Conservation (phyloP, 2,797 vertebrate genomes). For the Botia kubotai region DNA sequence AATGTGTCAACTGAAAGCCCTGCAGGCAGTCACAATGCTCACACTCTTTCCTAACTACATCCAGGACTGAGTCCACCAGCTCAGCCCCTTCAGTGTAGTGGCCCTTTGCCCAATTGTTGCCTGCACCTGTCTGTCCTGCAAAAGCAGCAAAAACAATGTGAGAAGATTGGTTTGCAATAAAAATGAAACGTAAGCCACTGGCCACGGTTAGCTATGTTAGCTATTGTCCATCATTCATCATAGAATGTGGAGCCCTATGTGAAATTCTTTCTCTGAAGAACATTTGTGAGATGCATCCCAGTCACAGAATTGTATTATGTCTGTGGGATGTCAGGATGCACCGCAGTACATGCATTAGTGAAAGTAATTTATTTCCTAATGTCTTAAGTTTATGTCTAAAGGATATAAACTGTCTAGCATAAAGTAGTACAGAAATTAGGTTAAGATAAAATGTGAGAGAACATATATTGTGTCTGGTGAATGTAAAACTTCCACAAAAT, state of each 20-base stretch:
- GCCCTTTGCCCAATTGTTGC: conserved; percentile 97
- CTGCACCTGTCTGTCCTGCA: conserved; percentile 93
- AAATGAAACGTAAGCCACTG: conserved; percentile 40
- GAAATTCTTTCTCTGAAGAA: conserved; percentile 11
- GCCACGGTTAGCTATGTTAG: not conserved
- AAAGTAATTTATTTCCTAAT: not conserved
- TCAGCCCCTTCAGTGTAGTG: conserved; percentile 96
- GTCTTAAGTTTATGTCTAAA: not conserved
- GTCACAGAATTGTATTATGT: conserved; percentile 14
- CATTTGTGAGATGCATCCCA: conserved; percentile 33
- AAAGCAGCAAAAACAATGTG: conserved; percentile 44
- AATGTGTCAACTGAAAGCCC: conserved; percentile 96
- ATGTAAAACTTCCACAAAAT: not conserved
- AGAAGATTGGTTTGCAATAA: conserved; percentile 35
- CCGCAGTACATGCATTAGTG: not conserved
- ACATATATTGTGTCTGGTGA: conserved; percentile 6
- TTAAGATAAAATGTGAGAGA: not conserved
- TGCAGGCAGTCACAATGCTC: conserved; percentile 93
- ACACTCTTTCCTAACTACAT: conserved; percentile 90
- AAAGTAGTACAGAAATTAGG: not conserved
- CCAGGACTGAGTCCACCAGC: conserved; percentile 90
- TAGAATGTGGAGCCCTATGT: not conserved
- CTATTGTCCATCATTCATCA: conserved; percentile 50
- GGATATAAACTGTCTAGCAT: not conserved
- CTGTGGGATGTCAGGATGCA: conserved; percentile 15